Evolutionary conservation across 1,140 invertebrate genomes (phyloP).

Genomic region (Ips typographus): DNA sequence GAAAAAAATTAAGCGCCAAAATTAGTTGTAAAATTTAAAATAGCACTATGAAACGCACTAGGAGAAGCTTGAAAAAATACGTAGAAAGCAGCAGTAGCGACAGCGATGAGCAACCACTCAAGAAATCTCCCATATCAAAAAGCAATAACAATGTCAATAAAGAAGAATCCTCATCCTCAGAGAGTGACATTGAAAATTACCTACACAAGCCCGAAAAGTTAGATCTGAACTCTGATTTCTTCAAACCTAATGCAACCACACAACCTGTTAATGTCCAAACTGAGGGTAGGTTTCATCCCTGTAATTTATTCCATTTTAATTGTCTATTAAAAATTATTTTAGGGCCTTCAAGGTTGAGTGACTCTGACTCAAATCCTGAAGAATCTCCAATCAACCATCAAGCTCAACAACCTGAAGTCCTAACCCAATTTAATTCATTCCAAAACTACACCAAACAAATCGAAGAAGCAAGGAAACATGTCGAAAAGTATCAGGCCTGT

Average conservation of each 20-base stretch:
- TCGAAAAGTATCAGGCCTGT: constrained; percentile 54
- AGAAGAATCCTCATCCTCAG: constrained; percentile 43
- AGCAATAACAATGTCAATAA: background rate
- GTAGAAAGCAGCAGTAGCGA: constrained; percentile 35
- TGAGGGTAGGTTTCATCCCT: too few relatives aligned
- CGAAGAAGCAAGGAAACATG: constrained; percentile 56
- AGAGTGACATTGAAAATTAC: constrained; percentile 56
- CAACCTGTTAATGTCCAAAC: background rate
- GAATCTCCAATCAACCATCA: background rate
- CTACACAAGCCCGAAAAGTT: constrained; percentile 51
- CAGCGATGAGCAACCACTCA: constrained; percentile 19
- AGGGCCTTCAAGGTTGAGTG: constrained; percentile 38
- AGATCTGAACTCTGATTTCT: constrained; percentile 53
- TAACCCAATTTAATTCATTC: constrained; percentile 53
- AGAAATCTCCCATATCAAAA: constrained; percentile 9
- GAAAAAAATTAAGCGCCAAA: too few relatives aligned
- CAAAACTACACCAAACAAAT: constrained; percentile 55
- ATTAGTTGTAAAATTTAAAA: background rate
- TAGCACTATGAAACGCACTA: constrained; percentile 26
- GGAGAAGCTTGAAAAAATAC: constrained; percentile 21
- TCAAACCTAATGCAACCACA: constrained; percentile 25
- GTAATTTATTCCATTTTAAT: too few relatives aligned
- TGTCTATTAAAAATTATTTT: too few relatives aligned
- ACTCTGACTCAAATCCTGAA: constrained; percentile 41
- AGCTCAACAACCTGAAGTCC: background rate